Evolutionary conservation across 1,140 invertebrate species (phyloP), one percentile per base, ranked within the genome.

Genomic region (Venturia canescens): DNA sequence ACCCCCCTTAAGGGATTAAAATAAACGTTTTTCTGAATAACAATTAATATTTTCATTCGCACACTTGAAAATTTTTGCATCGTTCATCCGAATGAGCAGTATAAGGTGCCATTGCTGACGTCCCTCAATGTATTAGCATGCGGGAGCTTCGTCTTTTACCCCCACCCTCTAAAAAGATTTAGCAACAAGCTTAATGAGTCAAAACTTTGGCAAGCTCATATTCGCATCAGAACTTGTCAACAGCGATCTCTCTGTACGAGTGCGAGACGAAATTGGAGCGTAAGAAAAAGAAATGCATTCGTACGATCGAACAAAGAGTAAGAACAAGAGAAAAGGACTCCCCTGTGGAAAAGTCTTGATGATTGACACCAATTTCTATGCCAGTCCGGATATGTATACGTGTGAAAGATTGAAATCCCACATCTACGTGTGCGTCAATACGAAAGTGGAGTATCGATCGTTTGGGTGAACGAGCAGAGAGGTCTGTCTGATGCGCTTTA

Each of bases 401-500:
- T 76, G 72, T 69, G 72, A 53, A 77, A 83, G 84, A 85, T 82
- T 82, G 81, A 83, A 77, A 75, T 81, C 80, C 63, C 27, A 83
- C 82, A 57, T 82, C 80, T 82, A 79, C 80, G 63, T 80, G 77
- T 67, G 27, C 26, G 76, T 81, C 67, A 38, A 79, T 81, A 79
- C 81, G 77, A 81, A 83, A 85, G 80, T 80, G 44, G 48, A 71
- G 70, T 67, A 76, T 76, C 77, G 38, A 80, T 57, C 29, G 79
- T 76, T 80, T 53, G 71, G 60, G 23, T 76, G 29, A 71, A 66
- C 71, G 72, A 50, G 72, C 63, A 74, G 27, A 48, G 31, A 29
- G 27, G 34, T 26, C 27, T 70, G 34, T 57, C 76, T 21, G 57
- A 23, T 31, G 29, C 70, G 71, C 67, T 31, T 79, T 50, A 11